Percentiles rank a stretch among this genome's conserved stretches.
Evolutionary conservation across 2,888 invertebrate genomes (phyloP).

Genomic region (Anoplius nigerrimus): DNA sequence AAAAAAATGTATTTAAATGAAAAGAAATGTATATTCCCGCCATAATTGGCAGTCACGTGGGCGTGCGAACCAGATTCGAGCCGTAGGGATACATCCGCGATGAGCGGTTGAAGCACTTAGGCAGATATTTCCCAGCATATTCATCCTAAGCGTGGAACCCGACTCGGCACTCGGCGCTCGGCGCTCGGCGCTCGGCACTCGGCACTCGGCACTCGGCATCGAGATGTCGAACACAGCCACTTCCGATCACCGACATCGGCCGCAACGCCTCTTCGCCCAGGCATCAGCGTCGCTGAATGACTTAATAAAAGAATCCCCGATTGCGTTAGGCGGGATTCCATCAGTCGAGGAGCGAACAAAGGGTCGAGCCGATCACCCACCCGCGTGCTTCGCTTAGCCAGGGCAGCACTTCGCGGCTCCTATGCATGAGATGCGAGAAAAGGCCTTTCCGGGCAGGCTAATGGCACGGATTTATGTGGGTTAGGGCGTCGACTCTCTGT

Average conservation of each 20-base stretch:
- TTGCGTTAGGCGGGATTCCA: constrained; percentile 56
- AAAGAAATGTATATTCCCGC: too few species aligned
- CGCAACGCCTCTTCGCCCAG: constrained; percentile 48
- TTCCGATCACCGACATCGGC: constrained; percentile 36
- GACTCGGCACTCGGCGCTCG: too few species aligned
- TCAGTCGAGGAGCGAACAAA: constrained; percentile 50
- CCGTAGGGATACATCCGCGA: too few species aligned
- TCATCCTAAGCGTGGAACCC: too few species aligned
- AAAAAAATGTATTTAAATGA: too few species aligned
- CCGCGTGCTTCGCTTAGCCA: constrained; percentile 11
- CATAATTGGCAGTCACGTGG: too few species aligned
- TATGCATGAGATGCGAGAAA: constrained; percentile 47
- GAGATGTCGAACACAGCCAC: background rate
- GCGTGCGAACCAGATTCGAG: too few species aligned
- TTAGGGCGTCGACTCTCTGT: constrained; percentile 65
- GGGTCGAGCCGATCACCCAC: constrained; percentile 18
- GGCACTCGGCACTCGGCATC: background rate
- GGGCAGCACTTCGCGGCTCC: constrained; percentile 10
- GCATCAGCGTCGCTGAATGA: constrained; percentile 55
- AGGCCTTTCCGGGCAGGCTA: constrained; percentile 58
- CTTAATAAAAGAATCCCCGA: constrained; percentile 57
- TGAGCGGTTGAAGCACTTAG: too few species aligned
- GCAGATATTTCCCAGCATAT: too few species aligned
- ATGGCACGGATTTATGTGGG: constrained; percentile 67
- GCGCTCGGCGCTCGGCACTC: too few species aligned